Percentiles rank a stretch among this genome's conserved stretches.
Evolutionary conservation across 2,888 invertebrate genomes (phyloP).

Genomic region (Caradrina kadenii): DNA sequence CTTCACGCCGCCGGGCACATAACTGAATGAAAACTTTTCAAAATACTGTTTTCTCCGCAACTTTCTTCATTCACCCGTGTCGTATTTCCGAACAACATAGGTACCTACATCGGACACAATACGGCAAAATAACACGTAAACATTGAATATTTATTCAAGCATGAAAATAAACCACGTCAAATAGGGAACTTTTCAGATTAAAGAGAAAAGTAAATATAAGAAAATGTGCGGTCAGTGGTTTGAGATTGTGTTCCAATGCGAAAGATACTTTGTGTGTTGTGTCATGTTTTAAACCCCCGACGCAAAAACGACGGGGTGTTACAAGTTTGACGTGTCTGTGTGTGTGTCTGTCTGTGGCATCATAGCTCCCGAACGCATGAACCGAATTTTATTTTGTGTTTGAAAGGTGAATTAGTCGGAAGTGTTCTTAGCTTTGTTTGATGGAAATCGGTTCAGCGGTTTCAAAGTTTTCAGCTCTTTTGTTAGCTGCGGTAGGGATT

Average conservation of each 20-base stretch:
- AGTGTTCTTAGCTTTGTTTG: too few species aligned
- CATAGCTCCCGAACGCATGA: too few species aligned
- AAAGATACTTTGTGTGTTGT: not conserved
- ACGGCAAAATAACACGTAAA: constrained; percentile 51
- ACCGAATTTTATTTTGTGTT: too few species aligned
- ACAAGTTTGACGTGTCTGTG: too few species aligned
- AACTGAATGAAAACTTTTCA: too few species aligned
- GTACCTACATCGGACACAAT: constrained; percentile 9
- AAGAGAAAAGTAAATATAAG: constrained; percentile 61
- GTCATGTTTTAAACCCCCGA: not conserved
- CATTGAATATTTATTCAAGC: constrained; percentile 66
- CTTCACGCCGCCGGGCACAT: too few species aligned
- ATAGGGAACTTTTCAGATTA: constrained; percentile 64
- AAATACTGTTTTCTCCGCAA: not conserved
- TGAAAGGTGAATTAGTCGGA: too few species aligned
- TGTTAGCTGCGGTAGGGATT: too few species aligned
- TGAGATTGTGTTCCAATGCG: constrained; percentile 33
- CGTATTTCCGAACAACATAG: not conserved
- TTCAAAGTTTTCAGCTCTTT: too few species aligned
- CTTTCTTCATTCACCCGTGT: not conserved
- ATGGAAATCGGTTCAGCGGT: too few species aligned
- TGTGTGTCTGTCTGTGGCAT: too few species aligned
- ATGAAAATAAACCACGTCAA: constrained; percentile 63
- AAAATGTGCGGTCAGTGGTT: constrained; percentile 45
- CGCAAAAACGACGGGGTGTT: too few species aligned